These are phyloP conservation scores for Frankliniella fusca DNA, from an alignment of 2,888 invertebrate genomes.

Conservation along the genomic window DNA sequence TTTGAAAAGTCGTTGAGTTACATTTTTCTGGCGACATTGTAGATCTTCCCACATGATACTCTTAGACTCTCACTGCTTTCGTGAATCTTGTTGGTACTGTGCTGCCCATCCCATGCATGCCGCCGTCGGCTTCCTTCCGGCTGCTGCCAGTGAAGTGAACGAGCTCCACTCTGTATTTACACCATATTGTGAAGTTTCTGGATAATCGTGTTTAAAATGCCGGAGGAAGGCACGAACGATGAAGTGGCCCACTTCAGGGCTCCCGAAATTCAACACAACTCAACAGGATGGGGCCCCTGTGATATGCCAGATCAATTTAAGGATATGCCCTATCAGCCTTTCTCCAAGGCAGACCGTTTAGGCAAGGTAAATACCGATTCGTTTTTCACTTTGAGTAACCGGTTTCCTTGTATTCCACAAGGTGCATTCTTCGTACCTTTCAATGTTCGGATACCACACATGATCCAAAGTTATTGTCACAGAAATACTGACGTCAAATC, in stretches of 20 bases:
- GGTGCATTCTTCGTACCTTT: too few relatives aligned
- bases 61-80: neutral
- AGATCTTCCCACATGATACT: too few relatives aligned
- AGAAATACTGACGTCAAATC: neutral
- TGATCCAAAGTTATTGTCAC: neutral
- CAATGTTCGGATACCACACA: too few relatives aligned
- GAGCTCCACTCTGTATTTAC: neutral
- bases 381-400: neutral
- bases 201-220: neutral
- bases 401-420: neutral
- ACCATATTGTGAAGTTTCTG: neutral
- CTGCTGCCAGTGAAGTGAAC: constrained; percentile 15
- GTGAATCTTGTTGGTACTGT: neutral
- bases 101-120: neutral
- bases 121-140: constrained; percentile 1
- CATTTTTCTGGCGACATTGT: neutral
- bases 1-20: neutral
- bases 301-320: constrained; percentile 89
- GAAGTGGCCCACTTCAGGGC: constrained; percentile 58
- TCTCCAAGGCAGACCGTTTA: constrained; percentile 95
- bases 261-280: constrained; percentile 76
- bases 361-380: constrained; percentile 70
- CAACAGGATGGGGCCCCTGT: constrained; percentile 95
- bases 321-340: constrained; percentile 98
- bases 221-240: neutral